These are phyloP conservation scores for Cephus sareptanus DNA, from an alignment of 2,888 invertebrate genomes.

Conservation along the genomic window DNA sequence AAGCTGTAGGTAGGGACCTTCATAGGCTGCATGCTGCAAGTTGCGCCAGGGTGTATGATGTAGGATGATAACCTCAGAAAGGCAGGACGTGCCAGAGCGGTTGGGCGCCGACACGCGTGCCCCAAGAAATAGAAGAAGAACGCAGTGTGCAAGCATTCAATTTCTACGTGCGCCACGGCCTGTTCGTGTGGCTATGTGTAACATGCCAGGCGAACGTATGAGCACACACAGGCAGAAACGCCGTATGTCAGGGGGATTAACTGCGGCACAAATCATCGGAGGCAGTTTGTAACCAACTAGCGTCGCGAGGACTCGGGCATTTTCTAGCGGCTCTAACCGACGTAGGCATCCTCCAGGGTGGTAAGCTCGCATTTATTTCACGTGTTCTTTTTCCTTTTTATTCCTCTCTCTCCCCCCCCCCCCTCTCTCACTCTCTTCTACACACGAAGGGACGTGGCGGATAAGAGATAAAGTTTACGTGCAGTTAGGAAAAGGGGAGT, in stretches of 20 bases:
- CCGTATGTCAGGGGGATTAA: conserved; percentile 32
- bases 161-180: neutral
- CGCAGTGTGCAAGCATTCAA: neutral
- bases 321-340: neutral
- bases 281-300: conserved; percentile 28
- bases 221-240: conserved; percentile 16
- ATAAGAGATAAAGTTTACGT: neutral
- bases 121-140: neutral
- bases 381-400: neutral
- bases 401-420: neutral
- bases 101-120: neutral
- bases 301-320: conserved; percentile 12
- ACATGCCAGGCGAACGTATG: neutral
- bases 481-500: neutral
- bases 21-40: neutral
- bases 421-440: neutral
- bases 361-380: neutral
- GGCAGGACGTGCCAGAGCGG: neutral
- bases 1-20: neutral
- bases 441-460: neutral
- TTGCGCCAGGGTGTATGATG: neutral
- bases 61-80: neutral
- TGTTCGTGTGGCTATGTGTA: neutral
- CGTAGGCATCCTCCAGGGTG: neutral
- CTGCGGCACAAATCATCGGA: conserved; percentile 32